These are phyloP conservation scores for Myotis davidii DNA, from an alignment of 2,113 vertebrate species.

Conservation along the genomic window DNA sequence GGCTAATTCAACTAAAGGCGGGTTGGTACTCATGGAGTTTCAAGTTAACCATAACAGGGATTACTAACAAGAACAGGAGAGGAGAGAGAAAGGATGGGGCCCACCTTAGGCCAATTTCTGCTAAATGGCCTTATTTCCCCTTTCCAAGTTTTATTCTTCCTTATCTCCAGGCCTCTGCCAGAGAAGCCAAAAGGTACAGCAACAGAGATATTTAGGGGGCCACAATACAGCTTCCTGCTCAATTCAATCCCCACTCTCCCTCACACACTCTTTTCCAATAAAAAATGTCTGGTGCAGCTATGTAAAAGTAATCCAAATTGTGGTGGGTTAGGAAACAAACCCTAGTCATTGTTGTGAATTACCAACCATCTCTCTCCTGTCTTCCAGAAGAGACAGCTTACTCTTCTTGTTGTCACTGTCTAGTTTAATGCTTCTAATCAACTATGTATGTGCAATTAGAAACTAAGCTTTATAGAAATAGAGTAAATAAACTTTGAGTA, in stretches of 20 bases:
- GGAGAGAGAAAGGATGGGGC: neutral
- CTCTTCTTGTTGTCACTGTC: neutral
- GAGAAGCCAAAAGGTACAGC: neutral
- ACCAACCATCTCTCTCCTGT: neutral
- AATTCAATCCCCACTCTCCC: neutral
- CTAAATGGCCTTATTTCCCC: neutral
- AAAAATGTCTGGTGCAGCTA: neutral
- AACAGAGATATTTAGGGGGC: neutral
- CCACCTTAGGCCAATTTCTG: neutral
- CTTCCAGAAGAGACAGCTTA: neutral
- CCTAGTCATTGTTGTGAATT: neutral
- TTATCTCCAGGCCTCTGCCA: neutral
- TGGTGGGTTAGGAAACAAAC: neutral
- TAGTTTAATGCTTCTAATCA: slow-evolving; percentile 36
- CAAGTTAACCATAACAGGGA: neutral
- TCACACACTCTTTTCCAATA: neutral
- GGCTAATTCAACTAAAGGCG: neutral
- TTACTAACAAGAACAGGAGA: neutral
- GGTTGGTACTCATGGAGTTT: neutral
- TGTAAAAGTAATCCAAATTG: neutral
- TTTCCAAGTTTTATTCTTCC: neutral
- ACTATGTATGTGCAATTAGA: slow-evolving; percentile 12
- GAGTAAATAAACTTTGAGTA: slow-evolving; percentile 28
- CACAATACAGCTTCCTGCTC: neutral
- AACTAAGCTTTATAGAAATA: slow-evolving; percentile 18